phyloP scores from a whole-genome alignment of 1,140 invertebrate species.

The Orius insidiosus region DNA sequence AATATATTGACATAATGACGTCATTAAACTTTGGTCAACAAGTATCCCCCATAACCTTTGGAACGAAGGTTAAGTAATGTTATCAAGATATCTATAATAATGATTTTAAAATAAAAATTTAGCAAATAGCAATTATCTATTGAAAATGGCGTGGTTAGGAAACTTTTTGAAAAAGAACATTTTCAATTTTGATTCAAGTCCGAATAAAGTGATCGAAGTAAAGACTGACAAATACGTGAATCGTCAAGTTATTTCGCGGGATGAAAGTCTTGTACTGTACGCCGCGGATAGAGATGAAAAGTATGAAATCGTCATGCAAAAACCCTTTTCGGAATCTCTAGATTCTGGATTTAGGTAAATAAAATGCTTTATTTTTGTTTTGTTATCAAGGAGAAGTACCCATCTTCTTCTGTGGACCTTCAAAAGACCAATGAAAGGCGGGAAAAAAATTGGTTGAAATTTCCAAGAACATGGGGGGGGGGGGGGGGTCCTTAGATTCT shows the following conservation, averaged over 20 bases:
- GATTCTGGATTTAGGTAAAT: conserved; percentile 47
- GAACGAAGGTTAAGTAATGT: too few species aligned
- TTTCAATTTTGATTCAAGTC: conserved; percentile 20
- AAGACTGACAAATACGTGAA: conserved; percentile 44
- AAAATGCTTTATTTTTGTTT: neutral
- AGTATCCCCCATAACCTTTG: too few species aligned
- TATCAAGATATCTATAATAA: too few species aligned
- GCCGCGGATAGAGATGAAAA: conserved; percentile 33
- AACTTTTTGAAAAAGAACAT: conserved; percentile 15
- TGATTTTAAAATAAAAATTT: too few species aligned
- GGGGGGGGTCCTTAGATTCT: neutral
- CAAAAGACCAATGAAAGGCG: too few species aligned
- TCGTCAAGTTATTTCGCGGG: conserved; percentile 39
- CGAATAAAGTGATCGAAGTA: conserved; percentile 45
- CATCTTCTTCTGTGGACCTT: too few species aligned
- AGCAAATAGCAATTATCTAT: too few species aligned
- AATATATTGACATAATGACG: too few species aligned
- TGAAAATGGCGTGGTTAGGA: conserved; percentile 15
- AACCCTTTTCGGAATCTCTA: conserved; percentile 43
- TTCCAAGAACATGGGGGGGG: neutral
- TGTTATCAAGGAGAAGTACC: too few species aligned
- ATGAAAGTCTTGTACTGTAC: conserved; percentile 52
- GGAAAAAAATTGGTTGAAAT: neutral
- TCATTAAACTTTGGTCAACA: too few species aligned
- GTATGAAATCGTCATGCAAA: conserved; percentile 56